These are phyloP conservation scores for Trichogramma dendrolimi DNA, from an alignment of 2,888 invertebrate species.

Conservation along the genomic window DNA sequence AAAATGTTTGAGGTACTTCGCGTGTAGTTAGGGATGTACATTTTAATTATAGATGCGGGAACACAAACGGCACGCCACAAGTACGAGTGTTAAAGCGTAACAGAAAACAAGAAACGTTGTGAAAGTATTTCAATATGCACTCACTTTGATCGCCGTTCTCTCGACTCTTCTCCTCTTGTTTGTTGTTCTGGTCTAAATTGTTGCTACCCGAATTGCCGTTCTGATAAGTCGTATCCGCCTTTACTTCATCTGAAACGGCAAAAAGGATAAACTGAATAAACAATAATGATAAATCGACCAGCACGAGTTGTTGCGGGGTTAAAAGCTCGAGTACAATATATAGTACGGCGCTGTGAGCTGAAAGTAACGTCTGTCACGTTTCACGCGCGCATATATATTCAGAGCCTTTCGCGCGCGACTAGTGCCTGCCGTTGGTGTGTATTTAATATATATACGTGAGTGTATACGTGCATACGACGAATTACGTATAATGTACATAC, in stretches of 20 bases:
- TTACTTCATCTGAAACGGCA: slow-evolving; percentile 46
- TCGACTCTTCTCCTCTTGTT: slow-evolving; percentile 19
- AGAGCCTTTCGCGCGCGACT: not conserved
- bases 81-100: not conserved
- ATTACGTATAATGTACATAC: not conserved
- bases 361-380: not conserved
- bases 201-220: slow-evolving; percentile 38
- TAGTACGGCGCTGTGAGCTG: not conserved
- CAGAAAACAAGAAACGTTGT: slow-evolving; percentile 4
- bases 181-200: slow-evolving; percentile 10
- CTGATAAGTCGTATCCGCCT: slow-evolving; percentile 38
- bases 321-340: too few species aligned
- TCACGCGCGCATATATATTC: not conserved
- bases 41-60: too few species aligned
- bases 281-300: not conserved
- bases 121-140: slow-evolving; percentile 15
- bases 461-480: not conserved
- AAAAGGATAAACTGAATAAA: slow-evolving; percentile 1
- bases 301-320: too few species aligned
- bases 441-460: not conserved
- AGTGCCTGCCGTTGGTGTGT: not conserved
- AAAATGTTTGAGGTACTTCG: too few species aligned
- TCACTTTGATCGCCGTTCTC: slow-evolving; percentile 35
- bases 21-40: too few species aligned
- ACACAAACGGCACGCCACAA: too few species aligned